A percentile compares a stretch with the other conserved stretches of the same genome.
These are phyloP conservation scores for Sus cebifrons DNA, from an alignment of 2,797 vertebrate genomes.

Conservation along the genomic window DNA sequence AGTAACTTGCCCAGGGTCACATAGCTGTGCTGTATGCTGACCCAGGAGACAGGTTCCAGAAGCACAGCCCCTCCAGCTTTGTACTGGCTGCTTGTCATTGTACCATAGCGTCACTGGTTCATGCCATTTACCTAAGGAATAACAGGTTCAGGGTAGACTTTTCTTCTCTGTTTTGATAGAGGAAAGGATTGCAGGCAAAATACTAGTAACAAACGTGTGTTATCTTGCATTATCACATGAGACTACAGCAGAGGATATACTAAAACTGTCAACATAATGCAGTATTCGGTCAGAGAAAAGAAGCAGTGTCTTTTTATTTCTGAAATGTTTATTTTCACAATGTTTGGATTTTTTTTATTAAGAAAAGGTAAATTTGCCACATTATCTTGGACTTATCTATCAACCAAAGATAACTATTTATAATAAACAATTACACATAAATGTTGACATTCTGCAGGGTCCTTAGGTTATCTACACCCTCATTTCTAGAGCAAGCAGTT, in stretches of 20 bases:
- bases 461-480: conserved; percentile 12
- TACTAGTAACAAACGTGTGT: not conserved
- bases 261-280: not conserved
- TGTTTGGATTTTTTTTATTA: not conserved
- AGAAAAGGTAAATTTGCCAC: not conserved
- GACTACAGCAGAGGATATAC: not conserved
- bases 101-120: not conserved
- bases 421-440: conserved; percentile 16
- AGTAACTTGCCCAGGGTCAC: not conserved
- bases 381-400: conserved; percentile 14
- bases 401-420: conserved; percentile 64
- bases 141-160: not conserved
- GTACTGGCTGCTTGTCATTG: not conserved
- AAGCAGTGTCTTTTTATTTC: not conserved
- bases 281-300: not conserved
- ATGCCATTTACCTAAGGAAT: not conserved
- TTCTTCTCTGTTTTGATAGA: not conserved
- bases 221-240: conserved; percentile 7
- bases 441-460: conserved; percentile 18
- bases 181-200: not conserved
- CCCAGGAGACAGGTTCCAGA: not conserved
- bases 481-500: conserved; percentile 1
- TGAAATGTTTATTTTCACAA: not conserved
- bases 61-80: not conserved
- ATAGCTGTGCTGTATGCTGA: fast-evolving